Evolutionary conservation across 2,888 invertebrate genomes (phyloP), one percentile per base, ranked within the genome.

Genomic region (Epiblema foenella): DNA sequence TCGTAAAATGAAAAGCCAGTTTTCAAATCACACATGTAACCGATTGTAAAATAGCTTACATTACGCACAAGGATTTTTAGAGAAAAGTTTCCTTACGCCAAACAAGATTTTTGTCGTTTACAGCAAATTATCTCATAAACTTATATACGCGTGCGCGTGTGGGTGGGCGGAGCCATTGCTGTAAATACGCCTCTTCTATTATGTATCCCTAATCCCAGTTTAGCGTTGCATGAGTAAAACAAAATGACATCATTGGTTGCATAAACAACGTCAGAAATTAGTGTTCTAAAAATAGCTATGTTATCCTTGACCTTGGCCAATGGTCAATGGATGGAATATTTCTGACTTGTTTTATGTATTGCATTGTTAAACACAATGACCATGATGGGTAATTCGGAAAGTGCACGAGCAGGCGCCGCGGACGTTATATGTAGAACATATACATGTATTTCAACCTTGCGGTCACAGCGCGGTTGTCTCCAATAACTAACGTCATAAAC

Each of bases 401-500:
- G 46, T n/a, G 46, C n/a, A 46, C 46, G 46, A 33, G 33, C n/a
- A 46, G 7, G 39, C 12, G 12, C 39, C 15, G 42, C 65, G 52
- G 9, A 51, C n/a, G 17, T 7, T 29, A 33, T 18, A 59, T 24
- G 49, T 52, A 64, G 20, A 20, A 29, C 54, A 60, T 54, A 33
- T 49, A 54, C 59, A 60, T 54, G 33, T 49, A 59, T 64, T 24
- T 46, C n/a, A 66, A 54, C 59, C 54, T 70, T 66, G 65, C 46
- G 65, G 65, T 49, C 46, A 46, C 9, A 17, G 24, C 42, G 54
- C 24, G 64, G 58, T 65, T 60, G 70, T 60, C 65, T 33, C 65
- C 65, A 70, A 70, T 70, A 60, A 70, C 70, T 49, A 46, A 59
- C 59, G 54, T 60, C 71, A 62, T 71, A 71, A 71, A 67, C 49